Conservation (phyloP, 2,888 invertebrate genomes). For the Leptinotarsa peninsularis region DNA sequence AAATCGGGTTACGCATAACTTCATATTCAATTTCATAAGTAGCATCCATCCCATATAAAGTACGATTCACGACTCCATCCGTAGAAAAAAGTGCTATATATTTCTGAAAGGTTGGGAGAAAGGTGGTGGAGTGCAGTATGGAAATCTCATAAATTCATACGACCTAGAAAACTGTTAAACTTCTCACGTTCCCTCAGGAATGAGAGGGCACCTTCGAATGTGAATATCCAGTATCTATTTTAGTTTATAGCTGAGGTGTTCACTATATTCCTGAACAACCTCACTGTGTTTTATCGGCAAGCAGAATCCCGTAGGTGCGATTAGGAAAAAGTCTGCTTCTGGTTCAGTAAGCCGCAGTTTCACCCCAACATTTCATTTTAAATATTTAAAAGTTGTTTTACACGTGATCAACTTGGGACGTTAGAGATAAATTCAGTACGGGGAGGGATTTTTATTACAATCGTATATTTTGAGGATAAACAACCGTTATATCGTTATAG, state of each 20-base stretch:
- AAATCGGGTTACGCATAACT: constrained; percentile 61
- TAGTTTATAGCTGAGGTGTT: constrained; percentile 41
- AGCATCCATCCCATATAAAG: constrained; percentile 26
- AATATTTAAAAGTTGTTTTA: constrained; percentile 57
- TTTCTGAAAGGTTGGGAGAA: constrained; percentile 31
- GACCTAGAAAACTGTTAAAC: constrained; percentile 50
- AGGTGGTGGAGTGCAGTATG: constrained; percentile 36
- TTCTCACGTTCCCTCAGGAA: constrained; percentile 54
- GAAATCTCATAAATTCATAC: constrained; percentile 45
- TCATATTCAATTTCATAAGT: constrained; percentile 59
- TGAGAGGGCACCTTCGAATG: constrained; percentile 58
- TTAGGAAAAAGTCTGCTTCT: constrained; percentile 55
- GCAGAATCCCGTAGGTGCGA: constrained; percentile 60
- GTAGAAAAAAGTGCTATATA: constrained; percentile 31
- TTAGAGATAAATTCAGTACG: constrained; percentile 44
- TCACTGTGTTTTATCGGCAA: constrained; percentile 62
- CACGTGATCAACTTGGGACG: constrained; percentile 55
- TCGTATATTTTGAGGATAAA: constrained; percentile 38
- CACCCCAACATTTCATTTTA: constrained; percentile 50
- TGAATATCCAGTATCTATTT: constrained; percentile 56
- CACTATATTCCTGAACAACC: constrained; percentile 61
- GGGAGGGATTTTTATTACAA: constrained; percentile 47
- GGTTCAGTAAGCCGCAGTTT: constrained; percentile 44
- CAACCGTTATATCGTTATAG: constrained; percentile 27
- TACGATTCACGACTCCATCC: constrained; percentile 25